phyloP scores from a whole-genome alignment of 1,140 invertebrate species.

The Drosophila takahashii region DNA sequence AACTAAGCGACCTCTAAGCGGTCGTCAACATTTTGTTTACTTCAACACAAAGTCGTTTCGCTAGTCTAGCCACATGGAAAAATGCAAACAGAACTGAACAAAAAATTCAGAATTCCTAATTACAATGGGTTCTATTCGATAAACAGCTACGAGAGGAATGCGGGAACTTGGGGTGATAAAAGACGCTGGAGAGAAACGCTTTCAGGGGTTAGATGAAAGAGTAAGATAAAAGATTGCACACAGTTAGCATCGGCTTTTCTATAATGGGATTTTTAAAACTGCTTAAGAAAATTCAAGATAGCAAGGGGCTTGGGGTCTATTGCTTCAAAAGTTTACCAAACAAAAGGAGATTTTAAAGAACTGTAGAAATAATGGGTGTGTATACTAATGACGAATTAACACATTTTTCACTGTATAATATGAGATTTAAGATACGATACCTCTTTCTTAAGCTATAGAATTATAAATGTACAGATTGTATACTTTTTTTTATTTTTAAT shows the following conservation, averaged over 20 bases:
- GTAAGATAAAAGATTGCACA: neutral
- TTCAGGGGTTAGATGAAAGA: conserved; percentile 12
- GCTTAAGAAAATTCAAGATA: neutral
- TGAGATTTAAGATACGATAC: no score
- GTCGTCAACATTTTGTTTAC: conserved; percentile 61
- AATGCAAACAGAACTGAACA: conserved; percentile 35
- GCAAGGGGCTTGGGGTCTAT: neutral
- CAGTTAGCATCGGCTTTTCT: neutral
- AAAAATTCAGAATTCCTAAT: conserved; percentile 35
- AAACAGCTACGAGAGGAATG: conserved; percentile 28
- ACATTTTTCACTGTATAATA: neutral
- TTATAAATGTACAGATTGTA: no score
- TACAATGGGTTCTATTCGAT: conserved; percentile 39
- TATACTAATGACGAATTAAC: neutral
- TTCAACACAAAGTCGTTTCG: conserved; percentile 58
- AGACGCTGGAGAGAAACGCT: conserved; percentile 4
- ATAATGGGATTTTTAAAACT: neutral
- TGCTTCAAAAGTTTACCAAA: neutral
- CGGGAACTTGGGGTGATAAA: conserved; percentile 15
- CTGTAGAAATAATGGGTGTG: neutral
- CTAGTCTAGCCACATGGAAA: conserved; percentile 41
- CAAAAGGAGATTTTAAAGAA: neutral
- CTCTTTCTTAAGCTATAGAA: no score
- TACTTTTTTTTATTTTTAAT: no score
- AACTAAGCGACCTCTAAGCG: conserved; percentile 59